phyloP scores from a whole-genome alignment of 2,797 vertebrate species.

The Distichodus sexfasciatus region DNA sequence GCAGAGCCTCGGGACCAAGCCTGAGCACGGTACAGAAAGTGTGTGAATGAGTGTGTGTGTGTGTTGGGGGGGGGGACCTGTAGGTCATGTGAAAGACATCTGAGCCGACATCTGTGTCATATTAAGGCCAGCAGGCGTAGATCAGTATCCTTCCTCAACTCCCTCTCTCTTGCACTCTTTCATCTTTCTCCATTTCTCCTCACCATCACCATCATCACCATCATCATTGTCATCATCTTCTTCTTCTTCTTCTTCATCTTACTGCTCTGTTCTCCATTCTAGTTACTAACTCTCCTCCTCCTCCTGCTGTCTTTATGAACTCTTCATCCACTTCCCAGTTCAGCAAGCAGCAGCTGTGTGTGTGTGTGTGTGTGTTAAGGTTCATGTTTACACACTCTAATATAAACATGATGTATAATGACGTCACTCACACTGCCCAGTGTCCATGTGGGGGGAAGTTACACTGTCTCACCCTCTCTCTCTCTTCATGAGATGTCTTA shows the following conservation, averaged over 20 bases:
- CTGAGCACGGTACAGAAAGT: slow-evolving; percentile 69
- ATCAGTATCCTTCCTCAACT: neutral
- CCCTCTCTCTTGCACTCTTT: neutral
- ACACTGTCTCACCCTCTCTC: no score
- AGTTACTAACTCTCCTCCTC: neutral
- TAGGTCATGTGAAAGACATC: slow-evolving; percentile 79
- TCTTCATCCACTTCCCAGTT: no score
- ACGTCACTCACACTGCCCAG: slow-evolving; percentile 14
- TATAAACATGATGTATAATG: slow-evolving; percentile 27
- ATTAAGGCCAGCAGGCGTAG: slow-evolving; percentile 56
- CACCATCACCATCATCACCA: neutral
- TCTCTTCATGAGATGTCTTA: no score
- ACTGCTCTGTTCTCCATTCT: neutral
- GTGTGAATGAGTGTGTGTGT: slow-evolving; percentile 20
- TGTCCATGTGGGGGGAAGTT: no score
- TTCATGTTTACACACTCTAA: slow-evolving; percentile 22
- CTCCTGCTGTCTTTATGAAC: neutral
- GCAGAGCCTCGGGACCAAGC: slow-evolving; percentile 81
- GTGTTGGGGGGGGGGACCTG: slow-evolving; percentile 47
- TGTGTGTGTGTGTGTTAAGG: slow-evolving; percentile 11
- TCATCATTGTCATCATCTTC: neutral
- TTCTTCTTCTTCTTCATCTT: neutral
- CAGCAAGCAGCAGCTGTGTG: neutral
- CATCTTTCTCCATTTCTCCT: neutral
- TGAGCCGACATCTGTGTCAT: slow-evolving; percentile 71